Evolutionary conservation across 2,113 vertebrate species (phyloP).

Genomic region (Seriola rivoliana): DNA sequence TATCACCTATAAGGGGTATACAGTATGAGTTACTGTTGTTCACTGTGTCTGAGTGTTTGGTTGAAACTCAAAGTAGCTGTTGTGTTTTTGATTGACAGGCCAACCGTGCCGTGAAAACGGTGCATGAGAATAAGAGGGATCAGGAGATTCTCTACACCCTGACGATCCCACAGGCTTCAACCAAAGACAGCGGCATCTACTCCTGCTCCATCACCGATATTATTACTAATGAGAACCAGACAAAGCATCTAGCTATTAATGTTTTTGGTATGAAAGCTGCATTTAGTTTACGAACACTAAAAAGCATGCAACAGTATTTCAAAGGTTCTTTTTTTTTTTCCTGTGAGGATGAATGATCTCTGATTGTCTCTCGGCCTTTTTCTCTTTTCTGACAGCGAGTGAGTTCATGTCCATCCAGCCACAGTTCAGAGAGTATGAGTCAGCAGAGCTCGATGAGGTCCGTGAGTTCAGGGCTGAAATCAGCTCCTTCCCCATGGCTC

Average conservation of each 20-base stretch:
- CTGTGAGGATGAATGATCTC: not conserved
- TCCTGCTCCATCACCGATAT: slow-evolving; percentile 92
- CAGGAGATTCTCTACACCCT: slow-evolving; percentile 89
- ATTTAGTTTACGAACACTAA: not conserved
- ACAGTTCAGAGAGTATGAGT: slow-evolving; percentile 86
- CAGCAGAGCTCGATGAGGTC: slow-evolving; percentile 92
- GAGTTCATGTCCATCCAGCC: slow-evolving; percentile 89
- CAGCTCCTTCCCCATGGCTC: slow-evolving; percentile 88
- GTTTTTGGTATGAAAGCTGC: slow-evolving; percentile 88
- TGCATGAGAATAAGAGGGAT: slow-evolving; percentile 80
- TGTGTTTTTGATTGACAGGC: slow-evolving; percentile 62
- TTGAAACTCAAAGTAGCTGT: not conserved
- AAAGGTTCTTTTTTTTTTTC: not conserved
- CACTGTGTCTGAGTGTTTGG: not conserved
- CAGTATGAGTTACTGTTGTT: not conserved
- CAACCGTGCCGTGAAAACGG: slow-evolving; percentile 75
- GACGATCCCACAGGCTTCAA: slow-evolving; percentile 89
- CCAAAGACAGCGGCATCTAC: slow-evolving; percentile 95
- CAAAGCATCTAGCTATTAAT: slow-evolving; percentile 88
- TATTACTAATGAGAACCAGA: slow-evolving; percentile 88
- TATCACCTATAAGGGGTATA: too few species aligned
- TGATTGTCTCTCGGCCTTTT: slow-evolving; percentile 1
- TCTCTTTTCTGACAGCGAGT: slow-evolving; percentile 83
- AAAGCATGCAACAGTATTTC: not conserved
- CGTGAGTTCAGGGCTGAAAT: slow-evolving; percentile 90